Conservation (phyloP, 2,888 invertebrate genomes). For the Onthophagus sagittarius region DNA sequence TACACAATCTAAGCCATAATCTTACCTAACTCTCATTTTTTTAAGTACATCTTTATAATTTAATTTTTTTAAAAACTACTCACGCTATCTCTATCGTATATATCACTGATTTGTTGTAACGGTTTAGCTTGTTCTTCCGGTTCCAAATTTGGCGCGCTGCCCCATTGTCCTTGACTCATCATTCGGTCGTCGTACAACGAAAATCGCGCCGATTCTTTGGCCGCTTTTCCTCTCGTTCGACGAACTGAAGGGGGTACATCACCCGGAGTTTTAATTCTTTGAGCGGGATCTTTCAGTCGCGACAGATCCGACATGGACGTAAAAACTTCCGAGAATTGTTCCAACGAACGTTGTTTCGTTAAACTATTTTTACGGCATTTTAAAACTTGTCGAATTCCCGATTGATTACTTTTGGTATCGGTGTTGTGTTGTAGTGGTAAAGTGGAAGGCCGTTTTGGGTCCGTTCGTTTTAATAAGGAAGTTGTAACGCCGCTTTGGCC, state of each 20-base stretch:
- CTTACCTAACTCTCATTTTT: not conserved
- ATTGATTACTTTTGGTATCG: slow-evolving; percentile 31
- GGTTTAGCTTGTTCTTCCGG: slow-evolving; percentile 28
- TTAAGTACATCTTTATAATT: not conserved
- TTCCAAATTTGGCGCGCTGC: slow-evolving; percentile 48
- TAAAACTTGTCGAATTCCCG: slow-evolving; percentile 45
- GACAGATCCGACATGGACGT: slow-evolving; percentile 64
- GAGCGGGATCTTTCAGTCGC: slow-evolving; percentile 68
- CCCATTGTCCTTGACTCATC: slow-evolving; percentile 60
- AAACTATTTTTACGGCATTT: slow-evolving; percentile 46
- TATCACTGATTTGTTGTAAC: slow-evolving; percentile 30
- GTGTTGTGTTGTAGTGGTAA: slow-evolving; percentile 44
- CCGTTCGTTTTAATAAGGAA: slow-evolving; percentile 43
- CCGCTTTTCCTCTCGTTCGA: slow-evolving; percentile 63
- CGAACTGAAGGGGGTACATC: slow-evolving; percentile 77
- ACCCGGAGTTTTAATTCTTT: slow-evolving; percentile 76
- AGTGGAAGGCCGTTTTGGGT: slow-evolving; percentile 47
- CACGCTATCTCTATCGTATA: slow-evolving; percentile 45
- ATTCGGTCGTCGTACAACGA: slow-evolving; percentile 87
- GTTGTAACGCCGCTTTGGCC: slow-evolving; percentile 52
- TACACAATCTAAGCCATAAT: not conserved
- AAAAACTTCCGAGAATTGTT: slow-evolving; percentile 73
- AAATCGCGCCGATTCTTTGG: slow-evolving; percentile 61
- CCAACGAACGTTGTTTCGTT: slow-evolving; percentile 65
- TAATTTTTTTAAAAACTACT: slow-evolving; percentile 45